Conservation (phyloP, 1,140 invertebrate genomes). For the Anoplophora glabripennis region DNA sequence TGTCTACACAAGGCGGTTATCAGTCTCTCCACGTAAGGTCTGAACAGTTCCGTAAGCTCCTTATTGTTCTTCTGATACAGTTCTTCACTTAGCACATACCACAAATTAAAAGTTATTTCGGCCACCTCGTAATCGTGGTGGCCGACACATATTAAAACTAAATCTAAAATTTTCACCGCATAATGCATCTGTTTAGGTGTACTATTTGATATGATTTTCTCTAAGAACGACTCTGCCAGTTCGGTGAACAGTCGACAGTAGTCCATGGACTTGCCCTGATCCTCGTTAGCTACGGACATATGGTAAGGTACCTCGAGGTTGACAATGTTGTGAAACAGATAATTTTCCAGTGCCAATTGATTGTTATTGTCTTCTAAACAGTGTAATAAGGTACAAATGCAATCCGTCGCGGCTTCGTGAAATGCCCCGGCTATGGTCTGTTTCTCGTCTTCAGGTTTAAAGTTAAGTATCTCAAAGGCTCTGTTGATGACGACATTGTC, state of each 20-base stretch:
- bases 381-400: slow-evolving; percentile 81
- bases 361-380: slow-evolving; percentile 74
- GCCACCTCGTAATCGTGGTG: slow-evolving; percentile 98
- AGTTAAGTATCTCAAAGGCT: slow-evolving; percentile 67
- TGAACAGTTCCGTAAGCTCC: slow-evolving; percentile 74
- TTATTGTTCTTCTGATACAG: slow-evolving; percentile 86
- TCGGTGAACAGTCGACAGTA: slow-evolving; percentile 94
- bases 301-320: slow-evolving; percentile 85
- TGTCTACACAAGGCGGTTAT: slow-evolving; percentile 81
- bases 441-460: slow-evolving; percentile 46
- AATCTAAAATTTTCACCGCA: slow-evolving; percentile 82
- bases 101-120: slow-evolving; percentile 95
- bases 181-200: slow-evolving; percentile 64
- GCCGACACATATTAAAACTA: slow-evolving; percentile 87
- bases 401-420: slow-evolving; percentile 89
- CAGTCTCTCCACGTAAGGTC: slow-evolving; percentile 86
- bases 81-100: slow-evolving; percentile 94
- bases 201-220: slow-evolving; percentile 69
- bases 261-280: slow-evolving; percentile 86
- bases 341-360: slow-evolving; percentile 63
- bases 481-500: slow-evolving; percentile 67
- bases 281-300: slow-evolving; percentile 87
- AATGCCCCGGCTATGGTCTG: slow-evolving; percentile 61
- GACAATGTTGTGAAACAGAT: slow-evolving; percentile 79
- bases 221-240: slow-evolving; percentile 85